Percentiles rank a stretch among this genome's conserved stretches.
Evolutionary conservation across 2,888 invertebrate species (phyloP).

Genomic region (Siphonodentalium dalli): DNA sequence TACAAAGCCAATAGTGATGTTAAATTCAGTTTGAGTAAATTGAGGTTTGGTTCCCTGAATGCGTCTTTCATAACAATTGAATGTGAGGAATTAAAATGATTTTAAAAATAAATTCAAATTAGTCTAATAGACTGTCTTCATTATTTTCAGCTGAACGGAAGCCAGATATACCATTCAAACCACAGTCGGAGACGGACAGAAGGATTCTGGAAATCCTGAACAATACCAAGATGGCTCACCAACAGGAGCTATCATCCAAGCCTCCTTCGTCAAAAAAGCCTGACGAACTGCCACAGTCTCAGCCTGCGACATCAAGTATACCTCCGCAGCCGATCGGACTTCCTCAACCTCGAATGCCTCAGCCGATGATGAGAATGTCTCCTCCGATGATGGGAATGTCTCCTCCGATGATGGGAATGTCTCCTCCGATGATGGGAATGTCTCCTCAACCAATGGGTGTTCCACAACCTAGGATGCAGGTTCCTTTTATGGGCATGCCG

Average conservation of each 20-base stretch:
- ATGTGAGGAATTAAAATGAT: neutral
- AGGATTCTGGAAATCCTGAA: slow-evolving; percentile 54
- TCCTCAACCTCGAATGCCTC: neutral
- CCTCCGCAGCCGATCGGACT: too few species aligned
- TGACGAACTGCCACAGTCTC: neutral
- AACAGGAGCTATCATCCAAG: neutral
- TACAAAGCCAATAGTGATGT: too few species aligned
- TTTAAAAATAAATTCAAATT: neutral
- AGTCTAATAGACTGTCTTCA: neutral
- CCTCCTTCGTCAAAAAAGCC: neutral
- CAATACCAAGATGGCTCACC: too few species aligned
- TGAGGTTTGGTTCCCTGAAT: too few species aligned
- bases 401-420: neutral
- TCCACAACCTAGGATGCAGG: neutral
- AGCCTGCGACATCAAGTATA: neutral
- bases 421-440: neutral
- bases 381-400: neutral
- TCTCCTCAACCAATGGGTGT: slow-evolving; percentile 10
- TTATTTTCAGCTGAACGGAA: slow-evolving; percentile 31
- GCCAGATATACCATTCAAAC: slow-evolving; percentile 45
- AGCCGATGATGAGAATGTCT: neutral
- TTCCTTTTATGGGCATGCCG: slow-evolving; percentile 9
- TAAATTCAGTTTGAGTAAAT: too few species aligned
- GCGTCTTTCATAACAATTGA: too few species aligned
- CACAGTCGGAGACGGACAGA: slow-evolving; percentile 55